Percentiles rank a stretch among this genome's conserved stretches.
These are phyloP conservation scores for Bovichtus diacanthus DNA, from an alignment of 2,797 vertebrate species.

Conservation along the genomic window DNA sequence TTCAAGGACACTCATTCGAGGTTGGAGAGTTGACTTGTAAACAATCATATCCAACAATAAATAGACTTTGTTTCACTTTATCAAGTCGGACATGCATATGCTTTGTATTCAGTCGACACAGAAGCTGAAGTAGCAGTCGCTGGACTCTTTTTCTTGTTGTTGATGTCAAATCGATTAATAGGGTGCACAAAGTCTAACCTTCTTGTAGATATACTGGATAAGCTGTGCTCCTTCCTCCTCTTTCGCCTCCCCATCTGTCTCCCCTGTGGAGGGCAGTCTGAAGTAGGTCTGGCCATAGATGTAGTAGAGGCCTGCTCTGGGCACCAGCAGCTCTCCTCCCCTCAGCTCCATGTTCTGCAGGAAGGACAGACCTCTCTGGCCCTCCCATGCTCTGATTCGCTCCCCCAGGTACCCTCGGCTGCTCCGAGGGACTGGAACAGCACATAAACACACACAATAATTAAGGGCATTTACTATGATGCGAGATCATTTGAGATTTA, in stretches of 20 bases:
- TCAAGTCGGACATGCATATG: no score
- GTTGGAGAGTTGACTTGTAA: background rate
- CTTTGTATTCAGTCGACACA: background rate
- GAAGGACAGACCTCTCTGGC: conserved; percentile 89
- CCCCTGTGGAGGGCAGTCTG: conserved; percentile 83
- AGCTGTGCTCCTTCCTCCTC: conserved; percentile 88
- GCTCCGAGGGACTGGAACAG: conserved; percentile 67
- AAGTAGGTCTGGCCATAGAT: conserved; percentile 97
- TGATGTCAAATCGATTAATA: background rate
- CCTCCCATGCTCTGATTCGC: conserved; percentile 92
- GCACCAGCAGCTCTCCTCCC: conserved; percentile 91
- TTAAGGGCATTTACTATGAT: background rate
- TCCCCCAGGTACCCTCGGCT: conserved; percentile 83
- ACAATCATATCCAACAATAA: no score
- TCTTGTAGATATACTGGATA: conserved; percentile 96
- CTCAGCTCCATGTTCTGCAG: conserved; percentile 90
- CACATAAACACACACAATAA: background rate
- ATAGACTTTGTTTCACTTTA: background rate
- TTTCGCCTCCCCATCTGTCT: conserved; percentile 70
- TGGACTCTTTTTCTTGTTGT: no score
- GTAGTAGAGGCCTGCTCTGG: conserved; percentile 91
- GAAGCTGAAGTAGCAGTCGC: background rate
- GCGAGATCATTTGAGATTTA: conserved; percentile 8
- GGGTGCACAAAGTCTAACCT: conserved; percentile 59
- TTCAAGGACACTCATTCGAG: background rate